These are phyloP conservation scores for Callyntrura guangdongensis DNA, from an alignment of 2,888 invertebrate species.

Conservation along the genomic window DNA sequence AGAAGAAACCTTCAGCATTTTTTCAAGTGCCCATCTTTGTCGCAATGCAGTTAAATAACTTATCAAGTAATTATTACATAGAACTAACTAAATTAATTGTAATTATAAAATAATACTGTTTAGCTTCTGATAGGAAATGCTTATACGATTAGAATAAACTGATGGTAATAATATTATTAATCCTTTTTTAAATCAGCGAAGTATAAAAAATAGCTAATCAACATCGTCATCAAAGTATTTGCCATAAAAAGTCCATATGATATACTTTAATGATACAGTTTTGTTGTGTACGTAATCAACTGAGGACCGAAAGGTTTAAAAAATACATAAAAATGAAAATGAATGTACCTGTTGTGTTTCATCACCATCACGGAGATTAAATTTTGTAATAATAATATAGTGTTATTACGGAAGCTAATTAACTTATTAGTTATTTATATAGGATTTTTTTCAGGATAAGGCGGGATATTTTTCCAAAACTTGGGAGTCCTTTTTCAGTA, in stretches of 20 bases:
- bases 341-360: slow-evolving; percentile 74
- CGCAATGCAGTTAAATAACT: slow-evolving; percentile 70
- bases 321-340: slow-evolving; percentile 21
- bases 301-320: background rate
- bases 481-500: slow-evolving; percentile 16
- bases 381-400: background rate
- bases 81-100: slow-evolving; percentile 1
- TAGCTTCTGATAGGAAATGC: slow-evolving; percentile 28
- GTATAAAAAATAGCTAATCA: slow-evolving; percentile 24
- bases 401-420: background rate
- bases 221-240: slow-evolving; percentile 26
- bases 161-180: background rate
- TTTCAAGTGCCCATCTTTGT: slow-evolving; percentile 75
- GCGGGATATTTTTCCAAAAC: slow-evolving; percentile 26
- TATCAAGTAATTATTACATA: too few relatives aligned
- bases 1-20: slow-evolving; percentile 39
- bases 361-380: background rate
- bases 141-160: slow-evolving; percentile 33
- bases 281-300: background rate
- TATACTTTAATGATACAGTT: slow-evolving; percentile 32
- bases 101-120: background rate
- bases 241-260: slow-evolving; percentile 51
- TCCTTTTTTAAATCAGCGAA: slow-evolving; percentile 9
- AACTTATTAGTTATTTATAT: slow-evolving; percentile 25
- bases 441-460: slow-evolving; percentile 26